phyloP scores from a whole-genome alignment of 2,113 vertebrate species.

The Balaenoptera acutorostrata region DNA sequence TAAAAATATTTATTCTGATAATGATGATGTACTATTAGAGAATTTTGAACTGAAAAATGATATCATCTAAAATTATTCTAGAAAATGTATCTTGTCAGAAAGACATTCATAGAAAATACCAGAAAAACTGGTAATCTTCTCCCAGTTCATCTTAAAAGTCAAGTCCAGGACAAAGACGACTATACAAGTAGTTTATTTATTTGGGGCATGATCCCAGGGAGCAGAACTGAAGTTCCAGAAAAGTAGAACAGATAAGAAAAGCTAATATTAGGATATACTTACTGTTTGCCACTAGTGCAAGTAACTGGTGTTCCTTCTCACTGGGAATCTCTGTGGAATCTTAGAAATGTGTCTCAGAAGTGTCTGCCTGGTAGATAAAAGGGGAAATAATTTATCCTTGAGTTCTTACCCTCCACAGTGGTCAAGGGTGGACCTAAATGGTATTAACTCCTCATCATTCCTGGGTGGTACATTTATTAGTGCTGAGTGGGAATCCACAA shows the following conservation, averaged over 20 bases:
- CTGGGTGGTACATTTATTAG: not conserved
- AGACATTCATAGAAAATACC: not conserved
- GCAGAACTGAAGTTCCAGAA: not conserved
- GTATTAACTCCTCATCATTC: not conserved
- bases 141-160: not conserved
- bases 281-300: not conserved
- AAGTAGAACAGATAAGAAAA: not conserved
- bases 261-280: not conserved
- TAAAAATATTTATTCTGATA: not conserved
- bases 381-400: not conserved
- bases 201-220: not conserved
- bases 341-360: not conserved
- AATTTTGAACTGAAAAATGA: not conserved
- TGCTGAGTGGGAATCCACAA: not conserved
- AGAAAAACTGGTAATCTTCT: not conserved
- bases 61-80: not conserved
- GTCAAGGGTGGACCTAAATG: not conserved
- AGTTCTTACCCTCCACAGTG: not conserved
- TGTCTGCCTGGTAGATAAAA: not conserved
- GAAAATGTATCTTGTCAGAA: not conserved
- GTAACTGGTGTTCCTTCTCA: not conserved
- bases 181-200: not conserved
- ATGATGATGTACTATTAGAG: not conserved
- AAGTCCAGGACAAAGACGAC: not conserved
- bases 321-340: not conserved